phyloP scores from a whole-genome alignment of 2,113 vertebrate species.

The Mirounga angustirostris region DNA sequence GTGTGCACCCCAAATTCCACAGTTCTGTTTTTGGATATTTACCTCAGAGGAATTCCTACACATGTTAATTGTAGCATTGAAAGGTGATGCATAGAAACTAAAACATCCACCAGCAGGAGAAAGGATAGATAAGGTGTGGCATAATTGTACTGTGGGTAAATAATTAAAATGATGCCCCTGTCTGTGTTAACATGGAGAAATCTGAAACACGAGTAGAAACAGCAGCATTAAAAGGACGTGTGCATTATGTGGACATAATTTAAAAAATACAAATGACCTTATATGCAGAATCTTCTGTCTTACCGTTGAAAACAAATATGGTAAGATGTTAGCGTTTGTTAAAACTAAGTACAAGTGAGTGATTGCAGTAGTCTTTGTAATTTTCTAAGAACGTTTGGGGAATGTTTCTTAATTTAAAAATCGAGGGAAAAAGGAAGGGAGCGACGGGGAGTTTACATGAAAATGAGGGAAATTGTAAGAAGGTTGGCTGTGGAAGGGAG shows the following conservation, averaged over 20 bases:
- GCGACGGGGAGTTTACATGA: background rate
- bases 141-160: background rate
- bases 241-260: background rate
- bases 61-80: background rate
- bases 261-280: background rate
- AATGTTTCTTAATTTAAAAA: conserved; percentile 48
- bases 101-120: background rate
- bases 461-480: background rate
- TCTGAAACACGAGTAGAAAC: background rate
- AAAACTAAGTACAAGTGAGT: background rate
- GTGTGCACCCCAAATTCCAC: background rate
- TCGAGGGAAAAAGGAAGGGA: background rate
- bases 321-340: conserved; percentile 68
- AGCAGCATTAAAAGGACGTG: background rate
- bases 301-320: background rate
- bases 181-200: background rate
- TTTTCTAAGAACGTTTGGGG: background rate
- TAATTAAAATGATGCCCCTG: background rate
- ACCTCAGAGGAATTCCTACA: background rate
- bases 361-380: background rate
- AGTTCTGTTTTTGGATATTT: background rate
- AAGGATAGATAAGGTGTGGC: background rate
- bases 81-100: background rate
- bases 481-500: background rate
- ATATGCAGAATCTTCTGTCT: background rate